Conservation (phyloP, 2,888 invertebrate species). For the Sialis lutaria region DNA sequence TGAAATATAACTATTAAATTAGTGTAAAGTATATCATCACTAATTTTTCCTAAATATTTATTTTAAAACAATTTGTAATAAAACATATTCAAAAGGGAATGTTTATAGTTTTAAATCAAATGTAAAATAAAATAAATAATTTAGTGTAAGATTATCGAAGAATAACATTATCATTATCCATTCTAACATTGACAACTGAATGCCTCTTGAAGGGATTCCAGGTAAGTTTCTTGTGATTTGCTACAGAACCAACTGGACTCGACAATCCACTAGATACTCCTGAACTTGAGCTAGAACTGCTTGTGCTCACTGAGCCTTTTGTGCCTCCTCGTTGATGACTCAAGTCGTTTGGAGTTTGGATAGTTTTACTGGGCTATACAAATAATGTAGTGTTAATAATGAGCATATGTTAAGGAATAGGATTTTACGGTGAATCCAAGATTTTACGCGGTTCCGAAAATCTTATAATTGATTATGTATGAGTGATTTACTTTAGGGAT, state of each 20-base stretch:
- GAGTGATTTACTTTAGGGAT: background rate
- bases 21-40: too few relatives aligned
- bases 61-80: too few relatives aligned
- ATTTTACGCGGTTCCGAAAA: background rate
- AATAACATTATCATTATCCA: conserved; percentile 25
- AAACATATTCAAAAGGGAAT: too few relatives aligned
- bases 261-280: conserved; percentile 38
- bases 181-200: conserved; percentile 17
- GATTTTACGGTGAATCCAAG: background rate
- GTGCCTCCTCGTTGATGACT: background rate
- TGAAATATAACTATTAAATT: too few relatives aligned
- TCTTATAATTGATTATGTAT: too few relatives aligned
- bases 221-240: conserved; percentile 19
- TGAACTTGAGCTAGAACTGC: conserved; percentile 36
- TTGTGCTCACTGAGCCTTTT: conserved; percentile 21
- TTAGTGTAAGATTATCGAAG: conserved; percentile 10
- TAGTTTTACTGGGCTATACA: conserved; percentile 24
- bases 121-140: too few relatives aligned
- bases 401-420: conserved; percentile 20
- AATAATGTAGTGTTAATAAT: conserved; percentile 30
- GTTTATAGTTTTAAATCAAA: too few relatives aligned
- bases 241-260: conserved; percentile 35
- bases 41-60: too few relatives aligned
- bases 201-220: conserved; percentile 63
- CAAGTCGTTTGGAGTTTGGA: background rate